Conservation (phyloP, 1,140 invertebrate species). For the Calosoma granatense region DNA sequence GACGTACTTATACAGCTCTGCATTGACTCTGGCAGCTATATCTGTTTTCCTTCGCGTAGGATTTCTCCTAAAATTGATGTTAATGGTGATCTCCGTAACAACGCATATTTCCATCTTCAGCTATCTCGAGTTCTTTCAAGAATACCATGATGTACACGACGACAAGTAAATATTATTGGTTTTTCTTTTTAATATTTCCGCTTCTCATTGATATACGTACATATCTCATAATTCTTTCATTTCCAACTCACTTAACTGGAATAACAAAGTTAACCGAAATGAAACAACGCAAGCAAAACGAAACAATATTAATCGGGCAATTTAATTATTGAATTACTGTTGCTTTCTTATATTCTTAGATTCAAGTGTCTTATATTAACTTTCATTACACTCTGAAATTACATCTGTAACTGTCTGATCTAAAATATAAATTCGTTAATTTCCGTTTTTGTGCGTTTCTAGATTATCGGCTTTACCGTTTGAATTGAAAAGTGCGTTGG, state of each 20-base stretch:
- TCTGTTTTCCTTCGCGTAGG: constrained; percentile 76
- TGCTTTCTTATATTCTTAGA: too few relatives aligned
- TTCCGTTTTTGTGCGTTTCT: constrained; percentile 24
- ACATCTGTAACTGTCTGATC: too few relatives aligned
- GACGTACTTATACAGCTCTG: constrained; percentile 71
- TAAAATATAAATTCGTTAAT: neutral
- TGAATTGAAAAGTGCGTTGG: constrained; percentile 51
- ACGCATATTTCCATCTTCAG: constrained; percentile 53
- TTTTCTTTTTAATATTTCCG: neutral
- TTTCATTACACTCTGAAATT: too few relatives aligned
- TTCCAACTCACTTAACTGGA: neutral
- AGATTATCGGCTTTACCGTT: constrained; percentile 57
- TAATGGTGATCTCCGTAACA: constrained; percentile 60
- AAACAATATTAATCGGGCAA: too few relatives aligned
- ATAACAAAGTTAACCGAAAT: neutral
- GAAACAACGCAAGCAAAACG: neutral
- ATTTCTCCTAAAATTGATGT: constrained; percentile 67
- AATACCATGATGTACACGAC: constrained; percentile 43
- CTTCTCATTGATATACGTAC: neutral
- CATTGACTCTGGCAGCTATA: constrained; percentile 63
- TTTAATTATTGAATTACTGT: too few relatives aligned
- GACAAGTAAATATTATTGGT: constrained; percentile 45
- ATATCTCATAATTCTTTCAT: neutral
- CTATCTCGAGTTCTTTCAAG: constrained; percentile 46
- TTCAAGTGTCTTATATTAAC: too few relatives aligned